Evolutionary conservation across 2,888 invertebrate genomes (phyloP).

Genomic region (Busseola fusca): DNA sequence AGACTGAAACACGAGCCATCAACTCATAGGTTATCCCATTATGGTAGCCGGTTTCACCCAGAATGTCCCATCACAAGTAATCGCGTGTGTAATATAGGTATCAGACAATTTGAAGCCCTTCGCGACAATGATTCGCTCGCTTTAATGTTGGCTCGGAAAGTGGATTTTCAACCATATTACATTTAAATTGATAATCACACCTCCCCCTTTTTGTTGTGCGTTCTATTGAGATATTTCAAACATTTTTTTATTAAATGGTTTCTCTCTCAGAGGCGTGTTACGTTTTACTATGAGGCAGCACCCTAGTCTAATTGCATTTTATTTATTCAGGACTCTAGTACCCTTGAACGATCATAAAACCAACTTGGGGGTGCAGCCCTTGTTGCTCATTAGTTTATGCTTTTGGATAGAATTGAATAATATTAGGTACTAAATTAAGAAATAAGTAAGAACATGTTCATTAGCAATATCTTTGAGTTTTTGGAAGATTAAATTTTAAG

Average conservation of each 20-base stretch:
- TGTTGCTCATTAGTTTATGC: constrained; percentile 77
- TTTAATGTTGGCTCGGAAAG: constrained; percentile 21
- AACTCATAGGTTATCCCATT: constrained; percentile 75
- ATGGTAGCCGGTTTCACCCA: constrained; percentile 70
- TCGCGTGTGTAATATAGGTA: constrained; percentile 65
- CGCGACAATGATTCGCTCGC: constrained; percentile 54
- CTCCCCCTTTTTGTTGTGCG: constrained; percentile 61
- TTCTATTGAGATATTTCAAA: constrained; percentile 69
- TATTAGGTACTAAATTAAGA: constrained; percentile 60
- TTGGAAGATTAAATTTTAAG: neutral
- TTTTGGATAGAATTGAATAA: constrained; percentile 67
- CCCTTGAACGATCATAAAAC: constrained; percentile 68
- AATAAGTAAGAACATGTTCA: constrained; percentile 19
- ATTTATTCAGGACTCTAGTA: constrained; percentile 84
- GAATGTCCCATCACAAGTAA: constrained; percentile 71
- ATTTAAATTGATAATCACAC: constrained; percentile 73
- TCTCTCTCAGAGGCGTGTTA: constrained; percentile 62
- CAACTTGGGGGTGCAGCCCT: constrained; percentile 68
- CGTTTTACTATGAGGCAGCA: constrained; percentile 66
- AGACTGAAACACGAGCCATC: constrained; percentile 69
- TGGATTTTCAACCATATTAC: constrained; percentile 56
- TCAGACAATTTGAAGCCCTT: constrained; percentile 60
- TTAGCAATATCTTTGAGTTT: constrained; percentile 21
- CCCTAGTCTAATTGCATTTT: constrained; percentile 85
- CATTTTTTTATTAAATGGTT: constrained; percentile 67